Conservation (phyloP, 2,797 vertebrate genomes). For the Onychomys arenicola region DNA sequence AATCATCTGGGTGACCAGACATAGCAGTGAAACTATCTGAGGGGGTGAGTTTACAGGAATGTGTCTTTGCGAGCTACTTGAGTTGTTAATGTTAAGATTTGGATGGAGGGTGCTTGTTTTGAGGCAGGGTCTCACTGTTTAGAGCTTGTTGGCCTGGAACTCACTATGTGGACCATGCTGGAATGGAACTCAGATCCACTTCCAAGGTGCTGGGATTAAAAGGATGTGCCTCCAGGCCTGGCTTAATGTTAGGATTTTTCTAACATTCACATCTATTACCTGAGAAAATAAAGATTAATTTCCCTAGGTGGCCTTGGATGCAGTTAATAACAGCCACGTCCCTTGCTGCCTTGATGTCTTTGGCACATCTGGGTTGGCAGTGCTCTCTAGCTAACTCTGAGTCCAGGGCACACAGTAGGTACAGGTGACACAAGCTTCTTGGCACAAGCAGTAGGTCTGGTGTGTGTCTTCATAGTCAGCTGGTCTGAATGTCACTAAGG, state of each 20-base stretch:
- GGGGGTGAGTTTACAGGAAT: neutral
- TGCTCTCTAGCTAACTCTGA: neutral
- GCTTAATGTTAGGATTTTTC: neutral
- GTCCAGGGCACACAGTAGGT: neutral
- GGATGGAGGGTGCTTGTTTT: neutral
- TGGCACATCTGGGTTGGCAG: neutral
- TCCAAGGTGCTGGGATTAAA: neutral
- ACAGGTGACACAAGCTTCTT: neutral
- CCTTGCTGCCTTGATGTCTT: neutral
- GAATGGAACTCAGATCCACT: neutral
- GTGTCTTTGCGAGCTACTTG: neutral
- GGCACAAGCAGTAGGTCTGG: neutral
- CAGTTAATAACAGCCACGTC: neutral
- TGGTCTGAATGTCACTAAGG: constrained; percentile 38
- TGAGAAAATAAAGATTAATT: constrained; percentile 43
- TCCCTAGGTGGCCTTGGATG: neutral
- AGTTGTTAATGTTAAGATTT: neutral
- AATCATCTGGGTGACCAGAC: neutral
- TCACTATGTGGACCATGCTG: neutral
- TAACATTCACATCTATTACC: neutral
- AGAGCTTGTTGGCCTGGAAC: neutral
- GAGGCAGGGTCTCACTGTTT: neutral
- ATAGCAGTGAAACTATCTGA: neutral
- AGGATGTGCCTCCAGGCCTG: too few relatives aligned
- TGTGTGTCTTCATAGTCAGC: neutral